Base-by-base conservation (phyloP, 2,888 invertebrate species). In the Leucophenga maculata region DNA sequence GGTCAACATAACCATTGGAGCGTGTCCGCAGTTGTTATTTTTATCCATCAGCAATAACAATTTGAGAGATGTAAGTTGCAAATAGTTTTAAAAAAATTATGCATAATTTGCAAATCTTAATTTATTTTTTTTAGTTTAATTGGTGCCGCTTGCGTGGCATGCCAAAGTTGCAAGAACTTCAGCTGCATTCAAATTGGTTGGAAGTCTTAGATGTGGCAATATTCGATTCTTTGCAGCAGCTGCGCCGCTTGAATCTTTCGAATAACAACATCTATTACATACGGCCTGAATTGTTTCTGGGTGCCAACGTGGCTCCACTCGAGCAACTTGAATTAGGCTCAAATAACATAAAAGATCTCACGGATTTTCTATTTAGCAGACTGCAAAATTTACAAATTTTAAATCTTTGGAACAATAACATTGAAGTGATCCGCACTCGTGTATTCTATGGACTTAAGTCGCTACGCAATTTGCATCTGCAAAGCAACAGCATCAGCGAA, bases 21-120 rank as follows among this genome's bases (percentile, higher is more conserved):
- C 77, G 4, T 78, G 77, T 54, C 68, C 69, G 6, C 72, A 72
- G 13, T 70, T 88, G 67, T 74, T 77, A n/a, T 74, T 75, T 48
- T 70, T 88, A 26, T 78, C 80, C 16, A 71, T 88, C 1, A 82
- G 78, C 67, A 80, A 84, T 66, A 88, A 88, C 70, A 74, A 79
- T 66, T 70, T 87, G 14, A 70, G 80, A 72, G 75, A 76, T 66
- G 86, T 87, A 70, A 78, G 79, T 78, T 3, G 62, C 39, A 3
- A 32, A 32, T 1, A 18, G 4, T 16, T 4, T n/a, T 66, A 46
- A 66, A 13, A 32, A 26, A 54, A 39, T 13, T 44, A 6, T 13
- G 3, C 14, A 55, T 20, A 13, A 13, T 31, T 8, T n/a, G 6
- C n/a, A 16, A 14, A 16, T 44, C 16, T 44, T 44, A 9, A 11